phyloP scores from a whole-genome alignment of 2,888 invertebrate species.

The Microctonus hyperodae region DNA sequence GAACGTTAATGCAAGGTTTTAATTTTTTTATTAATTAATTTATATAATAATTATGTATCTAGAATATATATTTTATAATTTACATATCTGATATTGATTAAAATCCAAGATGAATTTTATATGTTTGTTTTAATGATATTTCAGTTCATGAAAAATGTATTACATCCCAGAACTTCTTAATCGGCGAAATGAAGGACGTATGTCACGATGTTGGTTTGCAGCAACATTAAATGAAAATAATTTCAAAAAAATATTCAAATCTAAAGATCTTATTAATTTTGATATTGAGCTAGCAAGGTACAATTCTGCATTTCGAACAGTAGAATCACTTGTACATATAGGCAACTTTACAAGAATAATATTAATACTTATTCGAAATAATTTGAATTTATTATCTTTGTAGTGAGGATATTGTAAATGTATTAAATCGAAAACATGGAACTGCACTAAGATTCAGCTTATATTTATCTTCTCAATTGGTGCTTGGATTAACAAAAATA shows the following conservation, averaged over 20 bases:
- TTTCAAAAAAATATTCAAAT: constrained; percentile 34
- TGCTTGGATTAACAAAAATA: constrained; percentile 40
- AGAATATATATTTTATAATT: too few species aligned
- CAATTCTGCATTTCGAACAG: neutral
- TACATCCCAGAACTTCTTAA: constrained; percentile 38
- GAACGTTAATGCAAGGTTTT: too few species aligned
- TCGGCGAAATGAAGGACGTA: constrained; percentile 31
- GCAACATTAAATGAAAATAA: constrained; percentile 36
- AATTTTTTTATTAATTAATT: too few species aligned
- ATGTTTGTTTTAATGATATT: too few species aligned
- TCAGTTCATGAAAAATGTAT: constrained; percentile 43
- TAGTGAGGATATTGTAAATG: constrained; percentile 31
- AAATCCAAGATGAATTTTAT: too few species aligned
- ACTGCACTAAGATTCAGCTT: constrained; percentile 34
- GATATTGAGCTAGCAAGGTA: constrained; percentile 39
- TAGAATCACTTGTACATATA: too few species aligned
- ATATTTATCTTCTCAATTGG: constrained; percentile 40
- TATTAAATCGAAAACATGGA: neutral
- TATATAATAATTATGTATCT: too few species aligned
- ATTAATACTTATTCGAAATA: too few species aligned
- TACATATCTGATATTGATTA: too few species aligned
- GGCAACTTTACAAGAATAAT: too few species aligned
- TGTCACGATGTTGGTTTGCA: constrained; percentile 44
- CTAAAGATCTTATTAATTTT: constrained; percentile 24
- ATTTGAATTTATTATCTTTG: neutral